Evolutionary conservation across 2,797 vertebrate species (phyloP).

Genomic region (Perodicticus potto): DNA sequence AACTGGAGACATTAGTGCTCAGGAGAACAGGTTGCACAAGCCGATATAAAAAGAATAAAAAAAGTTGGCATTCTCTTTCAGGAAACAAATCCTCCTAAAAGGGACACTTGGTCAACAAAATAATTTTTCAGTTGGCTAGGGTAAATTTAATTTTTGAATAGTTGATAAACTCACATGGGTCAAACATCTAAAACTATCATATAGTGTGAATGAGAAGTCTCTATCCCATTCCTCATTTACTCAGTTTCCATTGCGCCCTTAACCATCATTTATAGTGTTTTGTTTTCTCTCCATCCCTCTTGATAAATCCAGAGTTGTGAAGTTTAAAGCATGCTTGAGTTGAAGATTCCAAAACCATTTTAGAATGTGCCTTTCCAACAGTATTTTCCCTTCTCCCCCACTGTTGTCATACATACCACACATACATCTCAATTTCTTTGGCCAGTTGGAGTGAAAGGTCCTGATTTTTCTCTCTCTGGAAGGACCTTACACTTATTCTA

Average conservation of each 20-base stretch:
- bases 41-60: too few species aligned
- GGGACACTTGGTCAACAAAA: constrained; percentile 34
- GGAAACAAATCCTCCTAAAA: constrained; percentile 48
- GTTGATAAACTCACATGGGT: not conserved
- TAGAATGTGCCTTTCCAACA: not conserved
- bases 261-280: not conserved
- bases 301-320: constrained; percentile 38
- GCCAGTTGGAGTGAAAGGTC: not conserved
- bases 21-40: constrained; percentile 56
- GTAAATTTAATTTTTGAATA: constrained; percentile 37
- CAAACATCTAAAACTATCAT: constrained; percentile 22
- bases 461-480: constrained; percentile 8
- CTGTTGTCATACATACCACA: not conserved
- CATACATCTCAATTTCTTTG: not conserved
- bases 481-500: not conserved
- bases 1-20: constrained; percentile 20
- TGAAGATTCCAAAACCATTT: constrained; percentile 12
- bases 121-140: constrained; percentile 33
- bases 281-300: constrained; percentile 49
- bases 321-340: constrained; percentile 44
- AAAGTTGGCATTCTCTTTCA: constrained; percentile 44
- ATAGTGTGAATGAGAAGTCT: constrained; percentile 21
- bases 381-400: not conserved
- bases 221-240: not conserved
- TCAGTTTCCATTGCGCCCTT: constrained; percentile 18